These are phyloP conservation scores for Gymnobelideus leadbeateri DNA, from an alignment of 2,113 vertebrate genomes.

Conservation along the genomic window DNA sequence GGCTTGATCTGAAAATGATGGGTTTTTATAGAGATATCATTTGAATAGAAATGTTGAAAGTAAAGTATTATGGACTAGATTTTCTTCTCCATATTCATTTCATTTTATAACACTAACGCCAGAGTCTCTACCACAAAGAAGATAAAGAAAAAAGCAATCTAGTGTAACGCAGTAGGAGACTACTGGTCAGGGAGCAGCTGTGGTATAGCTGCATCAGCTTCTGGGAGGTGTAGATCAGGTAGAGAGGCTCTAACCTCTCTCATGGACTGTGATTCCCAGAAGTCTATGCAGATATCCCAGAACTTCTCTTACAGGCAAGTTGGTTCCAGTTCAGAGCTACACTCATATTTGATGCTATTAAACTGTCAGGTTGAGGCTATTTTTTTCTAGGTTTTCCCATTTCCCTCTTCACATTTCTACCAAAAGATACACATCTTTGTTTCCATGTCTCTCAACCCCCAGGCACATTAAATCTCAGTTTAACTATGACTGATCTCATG, in stretches of 20 bases:
- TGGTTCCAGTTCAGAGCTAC: neutral
- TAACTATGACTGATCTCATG: neutral
- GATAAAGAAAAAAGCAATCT: conserved; percentile 40
- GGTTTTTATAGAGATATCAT: conserved; percentile 52
- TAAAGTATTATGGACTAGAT: neutral
- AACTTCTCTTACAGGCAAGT: neutral
- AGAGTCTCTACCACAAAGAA: conserved; percentile 28
- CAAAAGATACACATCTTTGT: neutral
- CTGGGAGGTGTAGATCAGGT: neutral
- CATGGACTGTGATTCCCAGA: neutral
- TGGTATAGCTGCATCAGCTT: neutral
- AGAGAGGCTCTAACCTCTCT: neutral
- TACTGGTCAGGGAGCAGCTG: neutral
- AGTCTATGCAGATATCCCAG: neutral
- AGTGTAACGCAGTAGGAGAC: neutral
- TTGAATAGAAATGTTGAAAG: conserved; percentile 32
- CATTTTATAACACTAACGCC: conserved; percentile 13
- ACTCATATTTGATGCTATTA: neutral
- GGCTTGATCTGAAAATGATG: conserved; percentile 63
- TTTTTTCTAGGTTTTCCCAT: neutral
- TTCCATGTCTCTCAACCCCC: neutral
- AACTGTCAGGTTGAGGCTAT: neutral
- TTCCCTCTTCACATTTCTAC: neutral
- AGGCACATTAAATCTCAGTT: neutral
- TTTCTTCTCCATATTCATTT: conserved; percentile 56